Base-by-base conservation (phyloP, 2,888 invertebrate genomes). In the Patella caerulea region DNA sequence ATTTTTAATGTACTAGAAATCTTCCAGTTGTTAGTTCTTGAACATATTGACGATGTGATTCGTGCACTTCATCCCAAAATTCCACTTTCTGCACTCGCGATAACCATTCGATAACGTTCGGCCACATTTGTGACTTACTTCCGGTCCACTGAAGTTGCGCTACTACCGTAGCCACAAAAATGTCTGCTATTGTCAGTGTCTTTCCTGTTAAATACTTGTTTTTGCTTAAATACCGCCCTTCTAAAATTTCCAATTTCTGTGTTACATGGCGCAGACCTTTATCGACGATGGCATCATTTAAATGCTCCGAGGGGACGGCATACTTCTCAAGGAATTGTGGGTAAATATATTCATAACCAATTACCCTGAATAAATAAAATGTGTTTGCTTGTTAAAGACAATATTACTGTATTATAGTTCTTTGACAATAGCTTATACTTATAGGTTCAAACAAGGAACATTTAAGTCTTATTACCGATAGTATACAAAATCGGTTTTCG, bases 281-380 rank as follows among this genome's bases (percentile, higher is more conserved):
- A 77, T 89, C 89, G 9, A 88, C 79, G 54, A 89, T 77, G 24
- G 78, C 82, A 76, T 89, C 88, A 75, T 86, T 89, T 45, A 86
- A 84, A n/a, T 81, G 78, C 12, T 86, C 87, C 12, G 84, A 78
- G 9, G 85, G 83, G 19, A 88, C 83, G 52, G 85, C 79, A 75
- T 87, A 88, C 72, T 85, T 83, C 24, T 89, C 87, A 24, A 89
- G 82, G 81, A 87, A 87, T 77, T 88, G 87, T 59, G 89, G 89
- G 82, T 88, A 89, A 3, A 87, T 84, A 78, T 86, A 87, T 19
- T 81, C 82, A 78, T 83, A 87, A 1, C 89, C 89, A 15, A 87
- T 82, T 17, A 83, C 83, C 75, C 89, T 88, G 84, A 72, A 84
- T 82, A 12, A 45, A 45, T 45, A 45, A 45, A 45, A 45, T 9